Base-by-base conservation (phyloP, 2,113 vertebrate genomes). In the Microcebus ravelobensis region DNA sequence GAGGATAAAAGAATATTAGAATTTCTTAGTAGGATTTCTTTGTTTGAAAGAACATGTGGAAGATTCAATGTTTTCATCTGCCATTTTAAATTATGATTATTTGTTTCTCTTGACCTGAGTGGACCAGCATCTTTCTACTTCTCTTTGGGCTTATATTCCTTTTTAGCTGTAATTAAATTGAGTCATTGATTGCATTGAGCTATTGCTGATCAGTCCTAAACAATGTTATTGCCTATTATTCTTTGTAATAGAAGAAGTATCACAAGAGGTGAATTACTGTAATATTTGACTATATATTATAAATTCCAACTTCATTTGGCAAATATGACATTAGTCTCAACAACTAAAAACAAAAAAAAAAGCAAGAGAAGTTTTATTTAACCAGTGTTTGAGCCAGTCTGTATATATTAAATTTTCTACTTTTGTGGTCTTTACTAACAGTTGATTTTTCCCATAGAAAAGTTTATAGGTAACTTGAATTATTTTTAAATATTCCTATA, bases 11-110 rank as follows among this genome's bases (percentile, higher is more conserved):
- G 59, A 77, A 77, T 36, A 31, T 94, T 80, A 83, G 73, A 97
- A 97, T 96, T 98, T 97, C n/a, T 74, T 97, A 91, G 92, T 96
- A 97, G 80, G 87, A 91, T 96, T 93, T 95, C 67, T 94, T 67
- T 95, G 48, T 83, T 97, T 93, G 65, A 31, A 92, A 94, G 79
- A 87, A 71, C 10, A 27, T 61, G 6, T 92, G n/a, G 42, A 79
- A 83, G 29, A 82, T 87, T 94, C 25, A 77, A 3, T 39, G 4
- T 68, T 31, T 94, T 89, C 17, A 45, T 85, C 90, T 97, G 65
- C 27, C 27, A 23, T 68, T 94, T 90, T 89, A 39, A 95, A 82
- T 89, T 92, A 70, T 85, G 27, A 0, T 82, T 77, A 39, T 52
- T 65, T 76, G 68, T 74, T 79, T 81, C 82, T 63, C 48, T 92